Conservation (phyloP, 1,140 invertebrate species). For the Calosoma granatense region DNA sequence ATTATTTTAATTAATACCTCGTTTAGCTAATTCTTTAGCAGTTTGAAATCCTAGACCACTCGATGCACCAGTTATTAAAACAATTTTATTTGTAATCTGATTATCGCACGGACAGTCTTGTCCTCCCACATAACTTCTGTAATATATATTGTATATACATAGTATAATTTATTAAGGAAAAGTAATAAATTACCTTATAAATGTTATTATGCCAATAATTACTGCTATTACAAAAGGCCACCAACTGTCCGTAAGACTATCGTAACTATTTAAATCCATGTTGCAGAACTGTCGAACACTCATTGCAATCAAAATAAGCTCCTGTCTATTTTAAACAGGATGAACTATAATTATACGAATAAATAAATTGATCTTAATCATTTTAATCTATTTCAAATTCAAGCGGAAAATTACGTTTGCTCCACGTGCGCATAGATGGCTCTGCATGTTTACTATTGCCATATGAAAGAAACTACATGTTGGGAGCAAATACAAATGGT, state of each 20-base stretch:
- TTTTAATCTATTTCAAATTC: neutral
- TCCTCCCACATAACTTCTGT: slow-evolving; percentile 35
- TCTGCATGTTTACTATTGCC: neutral
- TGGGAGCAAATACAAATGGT: neutral
- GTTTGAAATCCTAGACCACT: slow-evolving; percentile 47
- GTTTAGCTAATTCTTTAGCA: slow-evolving; percentile 38
- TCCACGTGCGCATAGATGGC: neutral
- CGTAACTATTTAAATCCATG: slow-evolving; percentile 2
- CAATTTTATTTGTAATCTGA: slow-evolving; percentile 40
- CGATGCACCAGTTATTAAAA: slow-evolving; percentile 51
- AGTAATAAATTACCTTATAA: slow-evolving; percentile 20
- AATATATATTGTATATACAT: slow-evolving; percentile 15
- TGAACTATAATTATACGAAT: neutral
- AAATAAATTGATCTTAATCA: slow-evolving; percentile 4
- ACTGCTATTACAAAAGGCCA: slow-evolving; percentile 24
- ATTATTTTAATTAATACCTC: slow-evolving; percentile 26
- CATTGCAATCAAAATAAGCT: neutral
- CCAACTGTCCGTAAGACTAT: slow-evolving; percentile 16
- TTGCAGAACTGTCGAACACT: neutral
- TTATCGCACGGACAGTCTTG: slow-evolving; percentile 29
- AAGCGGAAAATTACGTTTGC: neutral
- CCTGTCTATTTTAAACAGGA: neutral
- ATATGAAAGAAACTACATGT: neutral
- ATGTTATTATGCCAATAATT: slow-evolving; percentile 21
- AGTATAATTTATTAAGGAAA: slow-evolving; percentile 6